A percentile compares a stretch with the other conserved stretches of the same genome.
These are phyloP conservation scores for Brenthis daphne DNA, from an alignment of 2,888 invertebrate species.

Conservation along the genomic window DNA sequence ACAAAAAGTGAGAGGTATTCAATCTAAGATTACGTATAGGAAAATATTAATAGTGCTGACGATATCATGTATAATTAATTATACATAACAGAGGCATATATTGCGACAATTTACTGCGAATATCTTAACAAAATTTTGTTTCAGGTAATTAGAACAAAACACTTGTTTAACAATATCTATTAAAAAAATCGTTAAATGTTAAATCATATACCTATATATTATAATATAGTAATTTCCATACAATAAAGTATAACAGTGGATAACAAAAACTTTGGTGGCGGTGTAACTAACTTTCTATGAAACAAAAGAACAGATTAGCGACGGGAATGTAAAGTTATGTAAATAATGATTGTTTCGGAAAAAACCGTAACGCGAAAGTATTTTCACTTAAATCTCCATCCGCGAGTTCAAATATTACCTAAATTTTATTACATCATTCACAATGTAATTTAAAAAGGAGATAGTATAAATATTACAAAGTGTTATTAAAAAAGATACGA, in stretches of 20 bases:
- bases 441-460: too few relatives aligned
- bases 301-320: constrained; percentile 30
- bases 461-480: too few relatives aligned
- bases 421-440: constrained; percentile 1
- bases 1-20: constrained; percentile 12
- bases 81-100: neutral
- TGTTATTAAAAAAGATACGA: too few relatives aligned
- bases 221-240: constrained; percentile 1
- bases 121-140: too few relatives aligned
- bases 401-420: constrained; percentile 2
- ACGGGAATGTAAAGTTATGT: constrained; percentile 32
- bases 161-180: neutral
- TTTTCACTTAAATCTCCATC: constrained; percentile 23
- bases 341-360: constrained; percentile 19
- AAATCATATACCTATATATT: neutral
- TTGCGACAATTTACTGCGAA: neutral
- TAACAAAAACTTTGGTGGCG: neutral
- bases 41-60: constrained; percentile 13
- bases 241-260: constrained; percentile 23
- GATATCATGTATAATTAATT: neutral
- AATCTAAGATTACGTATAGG: constrained; percentile 1
- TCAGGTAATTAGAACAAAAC: too few relatives aligned
- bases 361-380: constrained; percentile 18
- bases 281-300: constrained; percentile 30
- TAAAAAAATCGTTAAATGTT: neutral